Conservation (phyloP, 2,113 vertebrate species). For the Podiceps cristatus region DNA sequence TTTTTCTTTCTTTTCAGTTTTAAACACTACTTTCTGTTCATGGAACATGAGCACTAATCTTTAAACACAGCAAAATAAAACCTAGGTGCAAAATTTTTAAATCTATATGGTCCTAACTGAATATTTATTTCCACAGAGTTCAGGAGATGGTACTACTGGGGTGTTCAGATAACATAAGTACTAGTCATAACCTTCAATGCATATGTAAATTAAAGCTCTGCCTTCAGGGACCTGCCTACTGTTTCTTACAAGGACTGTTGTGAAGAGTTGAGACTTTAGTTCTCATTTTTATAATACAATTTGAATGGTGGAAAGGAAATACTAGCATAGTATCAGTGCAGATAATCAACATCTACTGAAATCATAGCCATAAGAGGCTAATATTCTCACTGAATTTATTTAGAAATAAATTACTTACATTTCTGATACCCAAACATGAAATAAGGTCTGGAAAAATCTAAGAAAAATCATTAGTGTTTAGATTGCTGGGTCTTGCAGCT, state of each 20-base stretch:
- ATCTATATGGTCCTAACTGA: background rate
- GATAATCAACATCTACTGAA: background rate
- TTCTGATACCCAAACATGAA: background rate
- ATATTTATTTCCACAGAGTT: background rate
- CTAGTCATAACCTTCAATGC: background rate
- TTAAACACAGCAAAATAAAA: background rate
- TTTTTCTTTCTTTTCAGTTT: background rate
- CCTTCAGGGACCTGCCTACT: background rate
- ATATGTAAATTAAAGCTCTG: background rate
- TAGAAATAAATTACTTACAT: background rate
- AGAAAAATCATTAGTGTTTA: background rate
- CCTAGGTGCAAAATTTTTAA: background rate
- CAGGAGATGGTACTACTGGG: background rate
- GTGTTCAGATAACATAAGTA: background rate
- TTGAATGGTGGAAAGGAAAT: background rate
- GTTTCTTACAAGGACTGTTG: background rate
- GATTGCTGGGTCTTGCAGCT: background rate
- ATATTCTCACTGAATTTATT: background rate
- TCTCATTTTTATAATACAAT: background rate
- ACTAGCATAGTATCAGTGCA: background rate
- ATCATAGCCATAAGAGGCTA: background rate
- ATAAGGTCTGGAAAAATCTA: background rate
- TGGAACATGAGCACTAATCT: background rate
- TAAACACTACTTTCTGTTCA: background rate
- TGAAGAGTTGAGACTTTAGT: background rate